Base-by-base conservation (phyloP, 2,797 vertebrate species). In the Xenentodon cancila region DNA sequence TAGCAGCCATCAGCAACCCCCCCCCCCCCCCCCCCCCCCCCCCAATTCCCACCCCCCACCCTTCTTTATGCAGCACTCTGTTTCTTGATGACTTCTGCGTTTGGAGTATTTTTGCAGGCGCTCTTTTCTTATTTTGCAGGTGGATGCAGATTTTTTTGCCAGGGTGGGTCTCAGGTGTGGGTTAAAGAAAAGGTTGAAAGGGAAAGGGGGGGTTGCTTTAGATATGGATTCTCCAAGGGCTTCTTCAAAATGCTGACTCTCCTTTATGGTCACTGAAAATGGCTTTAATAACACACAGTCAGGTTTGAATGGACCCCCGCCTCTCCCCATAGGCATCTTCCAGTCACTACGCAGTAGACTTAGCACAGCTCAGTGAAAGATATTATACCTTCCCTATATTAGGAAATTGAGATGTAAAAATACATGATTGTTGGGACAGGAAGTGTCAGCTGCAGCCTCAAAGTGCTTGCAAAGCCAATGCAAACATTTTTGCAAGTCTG, bases 61-160 rank as follows among this genome's bases (percentile, higher is more conserved):
- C 5, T 5, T 5, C 5, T 25, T 68, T 79, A 64, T 37, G n/a
- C 71, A 88, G 81, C 82, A 77, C 77, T 85, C 62, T 56, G 61
- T 82, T 92, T 94, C 84, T 90, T 93, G 91, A 93, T 92, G 92
- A 93, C 86, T 88, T 87, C 46, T 80, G 83, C 57, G n/a, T 88
- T 91, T 80, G 67, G 69, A 71, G 64, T 77, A 73, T 75, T 92
- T 91, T 90, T 87, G 77, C 86, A 89, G 77, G 71, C 66, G 22
- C 68, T 56, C 74, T 88, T 86, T 88, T 87, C 77, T 80, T 68
- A 84, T 92, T 93, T 91, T 92, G 92, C 92, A 88, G 84, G 81
- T 88, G 89, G 80, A 81, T 88, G 90, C 92, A 93, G 81, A 90
- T 92, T 92, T 92, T n/a, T 37, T 73, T 64, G 76, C 81, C 79